Evolutionary conservation across 1,140 invertebrate genomes (phyloP).

Genomic region (Panonychus citri): DNA sequence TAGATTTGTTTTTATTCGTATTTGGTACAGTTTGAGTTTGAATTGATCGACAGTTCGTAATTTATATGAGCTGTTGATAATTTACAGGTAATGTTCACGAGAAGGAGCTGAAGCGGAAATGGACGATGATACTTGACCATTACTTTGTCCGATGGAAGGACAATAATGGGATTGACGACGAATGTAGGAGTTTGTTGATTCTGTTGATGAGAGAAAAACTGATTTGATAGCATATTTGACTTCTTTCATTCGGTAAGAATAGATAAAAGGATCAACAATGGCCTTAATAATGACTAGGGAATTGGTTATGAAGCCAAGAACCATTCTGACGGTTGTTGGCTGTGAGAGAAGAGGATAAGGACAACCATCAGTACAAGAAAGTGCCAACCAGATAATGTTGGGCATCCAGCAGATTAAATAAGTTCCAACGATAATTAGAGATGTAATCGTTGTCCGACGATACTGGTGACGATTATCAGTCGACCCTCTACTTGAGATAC

Average conservation of each 20-base stretch:
- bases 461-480: constrained; percentile 13
- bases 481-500: background rate
- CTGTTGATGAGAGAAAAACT: background rate
- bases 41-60: too few species aligned
- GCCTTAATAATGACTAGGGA: constrained; percentile 38
- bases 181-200: too few species aligned
- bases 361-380: constrained; percentile 27
- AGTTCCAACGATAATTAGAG: constrained; percentile 40
- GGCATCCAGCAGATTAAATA: constrained; percentile 40
- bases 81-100: too few species aligned
- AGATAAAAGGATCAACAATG: constrained; percentile 40
- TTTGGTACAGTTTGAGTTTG: too few species aligned
- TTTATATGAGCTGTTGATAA: too few species aligned
- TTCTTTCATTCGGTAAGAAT: constrained; percentile 39
- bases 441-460: constrained; percentile 39
- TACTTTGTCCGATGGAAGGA: too few species aligned
- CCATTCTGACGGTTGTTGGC: background rate
- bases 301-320: constrained; percentile 13
- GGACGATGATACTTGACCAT: too few species aligned
- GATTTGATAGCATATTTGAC: constrained; percentile 22
- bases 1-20: too few species aligned
- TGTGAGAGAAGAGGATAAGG: background rate
- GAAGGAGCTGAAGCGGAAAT: too few species aligned
- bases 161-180: too few species aligned
- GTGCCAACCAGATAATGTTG: constrained; percentile 28